Conservation (phyloP, 1,140 invertebrate genomes). For the Drosophila lacteicornis region DNA sequence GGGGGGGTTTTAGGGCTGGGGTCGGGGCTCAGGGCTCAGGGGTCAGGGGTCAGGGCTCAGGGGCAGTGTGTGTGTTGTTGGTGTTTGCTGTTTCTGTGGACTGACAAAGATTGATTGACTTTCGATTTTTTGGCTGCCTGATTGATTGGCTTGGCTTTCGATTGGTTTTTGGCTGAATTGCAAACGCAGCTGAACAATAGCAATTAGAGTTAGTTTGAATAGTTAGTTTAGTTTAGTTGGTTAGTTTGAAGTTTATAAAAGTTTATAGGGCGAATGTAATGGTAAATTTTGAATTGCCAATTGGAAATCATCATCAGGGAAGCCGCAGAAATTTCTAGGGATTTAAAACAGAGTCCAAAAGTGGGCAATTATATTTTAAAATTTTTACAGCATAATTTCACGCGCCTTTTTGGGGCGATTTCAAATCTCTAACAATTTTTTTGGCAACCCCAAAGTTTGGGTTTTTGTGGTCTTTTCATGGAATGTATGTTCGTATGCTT, state of each 20-base stretch:
- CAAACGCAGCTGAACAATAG: constrained; percentile 50
- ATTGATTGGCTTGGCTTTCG: constrained; percentile 42
- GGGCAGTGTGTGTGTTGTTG: constrained; percentile 21
- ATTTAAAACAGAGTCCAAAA: not conserved
- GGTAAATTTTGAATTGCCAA: constrained; percentile 28
- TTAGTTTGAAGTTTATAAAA: constrained; percentile 42
- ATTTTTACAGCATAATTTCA: not conserved
- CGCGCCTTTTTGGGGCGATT: not conserved
- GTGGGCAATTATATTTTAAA: too few species aligned
- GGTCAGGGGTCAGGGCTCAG: constrained; percentile 12
- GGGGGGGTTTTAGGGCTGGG: constrained; percentile 5
- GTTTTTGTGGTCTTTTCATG: constrained; percentile 31
- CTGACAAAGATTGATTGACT: constrained; percentile 54
- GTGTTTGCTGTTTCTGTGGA: constrained; percentile 28
- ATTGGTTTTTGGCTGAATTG: constrained; percentile 33
- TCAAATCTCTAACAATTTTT: constrained; percentile 5
- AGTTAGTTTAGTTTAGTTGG: constrained; percentile 25
- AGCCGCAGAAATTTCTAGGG: not conserved
- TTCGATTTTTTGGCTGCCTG: constrained; percentile 47
- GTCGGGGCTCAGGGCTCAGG: not conserved
- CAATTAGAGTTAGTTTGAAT: constrained; percentile 46
- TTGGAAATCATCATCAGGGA: constrained; percentile 14
- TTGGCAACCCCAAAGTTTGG: not conserved
- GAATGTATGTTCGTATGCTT: constrained; percentile 67
- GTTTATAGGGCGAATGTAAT: constrained; percentile 11